Evolutionary conservation across 2,113 vertebrate species (phyloP).

Genomic region (Eptesicus fuscus): DNA sequence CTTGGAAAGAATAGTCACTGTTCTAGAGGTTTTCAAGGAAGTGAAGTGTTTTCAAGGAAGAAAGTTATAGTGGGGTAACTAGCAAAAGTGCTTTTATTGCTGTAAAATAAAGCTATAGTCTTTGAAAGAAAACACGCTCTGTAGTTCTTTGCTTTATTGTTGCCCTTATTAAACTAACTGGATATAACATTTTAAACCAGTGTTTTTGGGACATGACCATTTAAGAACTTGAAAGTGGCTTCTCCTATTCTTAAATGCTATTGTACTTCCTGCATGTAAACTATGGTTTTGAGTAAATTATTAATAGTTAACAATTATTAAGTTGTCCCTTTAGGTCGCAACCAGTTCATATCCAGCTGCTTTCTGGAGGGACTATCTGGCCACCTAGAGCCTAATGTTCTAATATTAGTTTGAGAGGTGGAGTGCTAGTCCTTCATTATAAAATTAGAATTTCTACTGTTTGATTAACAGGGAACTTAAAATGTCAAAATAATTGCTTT

Average conservation of each 20-base stretch:
- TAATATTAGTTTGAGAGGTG: background rate
- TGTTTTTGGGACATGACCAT: background rate
- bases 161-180: background rate
- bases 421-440: background rate
- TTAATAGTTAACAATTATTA: background rate
- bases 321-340: background rate
- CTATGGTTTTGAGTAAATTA: background rate
- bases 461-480: background rate
- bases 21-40: background rate
- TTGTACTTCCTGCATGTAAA: background rate
- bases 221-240: background rate
- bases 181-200: background rate
- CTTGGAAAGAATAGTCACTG: background rate
- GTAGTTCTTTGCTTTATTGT: background rate
- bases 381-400: background rate
- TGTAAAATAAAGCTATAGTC: background rate
- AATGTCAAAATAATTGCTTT: background rate
- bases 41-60: background rate
- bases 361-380: background rate
- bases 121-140: background rate
- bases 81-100: background rate
- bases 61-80: slow-evolving; percentile 1
- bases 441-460: background rate
- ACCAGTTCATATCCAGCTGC: background rate
- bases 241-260: background rate